These are phyloP conservation scores for Cephus pulcher DNA, from an alignment of 2,888 invertebrate species.

Conservation along the genomic window DNA sequence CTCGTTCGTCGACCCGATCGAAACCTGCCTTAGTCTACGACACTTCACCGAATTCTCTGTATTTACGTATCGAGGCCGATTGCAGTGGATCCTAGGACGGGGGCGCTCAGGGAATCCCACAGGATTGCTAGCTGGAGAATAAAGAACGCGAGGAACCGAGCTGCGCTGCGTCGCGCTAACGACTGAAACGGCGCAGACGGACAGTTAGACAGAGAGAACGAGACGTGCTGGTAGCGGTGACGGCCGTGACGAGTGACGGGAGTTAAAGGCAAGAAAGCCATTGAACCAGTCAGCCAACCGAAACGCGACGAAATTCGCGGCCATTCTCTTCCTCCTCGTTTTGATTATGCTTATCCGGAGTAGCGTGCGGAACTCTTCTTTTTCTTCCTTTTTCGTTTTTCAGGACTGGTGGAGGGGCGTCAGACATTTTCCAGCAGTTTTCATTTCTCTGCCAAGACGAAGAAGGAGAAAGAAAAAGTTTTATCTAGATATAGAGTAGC, in stretches of 20 bases:
- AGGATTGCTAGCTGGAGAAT: background rate
- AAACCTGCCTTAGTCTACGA: background rate
- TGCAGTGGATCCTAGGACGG: background rate
- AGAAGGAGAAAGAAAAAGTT: too few species aligned
- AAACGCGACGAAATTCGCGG: constrained; percentile 23
- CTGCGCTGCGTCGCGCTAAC: background rate
- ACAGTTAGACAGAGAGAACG: background rate
- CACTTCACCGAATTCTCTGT: background rate
- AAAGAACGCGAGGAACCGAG: background rate
- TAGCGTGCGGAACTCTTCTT: background rate
- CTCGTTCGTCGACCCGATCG: constrained; percentile 26
- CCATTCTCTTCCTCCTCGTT: background rate
- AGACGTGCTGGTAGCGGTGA: background rate
- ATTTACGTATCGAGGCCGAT: background rate
- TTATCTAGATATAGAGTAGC: too few species aligned
- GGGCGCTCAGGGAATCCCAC: background rate
- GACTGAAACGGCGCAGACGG: background rate
- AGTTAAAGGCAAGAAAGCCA: constrained; percentile 31
- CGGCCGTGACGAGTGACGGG: constrained; percentile 12
- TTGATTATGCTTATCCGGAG: background rate
- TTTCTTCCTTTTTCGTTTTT: background rate
- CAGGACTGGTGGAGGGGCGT: too few species aligned
- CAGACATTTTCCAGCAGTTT: too few species aligned
- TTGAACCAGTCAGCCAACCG: constrained; percentile 42
- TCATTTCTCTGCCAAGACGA: too few species aligned